Conservation (phyloP, 1,140 invertebrate species). For the Luehdorfia chinensis region DNA sequence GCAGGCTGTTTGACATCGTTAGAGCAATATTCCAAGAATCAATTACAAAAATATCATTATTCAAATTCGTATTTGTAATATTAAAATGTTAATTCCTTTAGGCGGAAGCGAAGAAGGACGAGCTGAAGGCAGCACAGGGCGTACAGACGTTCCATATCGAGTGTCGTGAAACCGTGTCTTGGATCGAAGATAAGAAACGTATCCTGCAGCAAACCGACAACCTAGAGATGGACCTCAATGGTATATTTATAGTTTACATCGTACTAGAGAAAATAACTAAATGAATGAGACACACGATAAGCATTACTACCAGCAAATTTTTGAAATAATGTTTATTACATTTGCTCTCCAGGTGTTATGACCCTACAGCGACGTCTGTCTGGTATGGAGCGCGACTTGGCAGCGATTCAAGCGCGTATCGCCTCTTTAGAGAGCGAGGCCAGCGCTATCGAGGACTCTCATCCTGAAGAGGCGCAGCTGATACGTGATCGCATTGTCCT, state of each 20-base stretch:
- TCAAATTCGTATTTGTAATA: too few relatives aligned
- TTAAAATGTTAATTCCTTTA: constrained; percentile 27
- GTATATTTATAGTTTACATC: constrained; percentile 48
- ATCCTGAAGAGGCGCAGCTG: constrained; percentile 96
- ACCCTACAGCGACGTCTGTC: constrained; percentile 91
- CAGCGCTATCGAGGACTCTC: constrained; percentile 91
- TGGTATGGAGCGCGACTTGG: constrained; percentile 98
- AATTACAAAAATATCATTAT: too few relatives aligned
- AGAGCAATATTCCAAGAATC: too few relatives aligned
- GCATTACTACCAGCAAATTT: too few relatives aligned
- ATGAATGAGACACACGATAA: too few relatives aligned
- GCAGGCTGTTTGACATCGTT: too few relatives aligned
- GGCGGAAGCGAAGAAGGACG: constrained; percentile 96
- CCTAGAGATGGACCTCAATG: constrained; percentile 96
- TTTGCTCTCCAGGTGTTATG: constrained; percentile 79
- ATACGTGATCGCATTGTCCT: constrained; percentile 94
- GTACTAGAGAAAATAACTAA: too few relatives aligned
- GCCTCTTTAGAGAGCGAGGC: constrained; percentile 96
- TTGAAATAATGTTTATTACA: too few relatives aligned
- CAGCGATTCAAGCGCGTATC: constrained; percentile 98
- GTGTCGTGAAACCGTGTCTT: constrained; percentile 98
- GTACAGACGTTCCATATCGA: constrained; percentile 99
- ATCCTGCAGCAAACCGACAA: constrained; percentile 96
- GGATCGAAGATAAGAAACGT: constrained; percentile 99
- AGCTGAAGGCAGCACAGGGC: constrained; percentile 96